Base-by-base conservation (phyloP, 2,797 vertebrate genomes). In the Cephalopachus bancanus region DNA sequence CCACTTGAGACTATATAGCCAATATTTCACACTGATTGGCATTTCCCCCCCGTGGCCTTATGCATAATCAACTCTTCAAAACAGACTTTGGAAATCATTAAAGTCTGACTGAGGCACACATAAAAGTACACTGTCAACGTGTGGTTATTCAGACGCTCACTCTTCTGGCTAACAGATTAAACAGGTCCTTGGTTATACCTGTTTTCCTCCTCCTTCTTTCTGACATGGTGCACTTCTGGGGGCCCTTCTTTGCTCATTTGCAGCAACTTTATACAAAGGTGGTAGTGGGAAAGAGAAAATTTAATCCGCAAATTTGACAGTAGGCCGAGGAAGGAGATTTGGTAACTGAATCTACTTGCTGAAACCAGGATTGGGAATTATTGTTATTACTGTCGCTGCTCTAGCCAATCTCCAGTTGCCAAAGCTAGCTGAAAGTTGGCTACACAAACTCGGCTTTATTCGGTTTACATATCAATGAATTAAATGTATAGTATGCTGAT, bases 21-120 rank as follows among this genome's bases (percentile, higher is more conserved):
- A 96, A 92, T 97, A 97, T 96, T 98, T 97, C 96, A 97, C 81
- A 93, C 83, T 97, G 95, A 97, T 11, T 97, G 94, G 95, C 96
- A 97, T 55, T 94, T 90, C 64, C 60, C 95, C 89, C 72, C 84
- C n/a, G 65, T 88, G 87, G 97, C 94, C 95, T 96, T 96, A 80
- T 94, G 92, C 81, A 97, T 97, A 97, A 98, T 95, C 93, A 96
- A 97, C 95, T 97, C 90, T 94, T 97, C 95, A 97, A 91, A 97
- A 94, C 72, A 89, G 96, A 96, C 94, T 95, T 94, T 93, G 89
- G 90, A 97, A 97, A 97, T 94, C 94, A 96, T 96, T 95, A 96
- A 96, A 85, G 95, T 95, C 95, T 96, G 92, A 93, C 83, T 91
- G 71, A 74, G 53, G 91, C 75, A 97, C 74, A 93, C 85, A 89